Percentiles rank a stretch among this genome's conserved stretches.
Evolutionary conservation across 2,113 vertebrate genomes (phyloP).

Genomic region (Aepyceros melampus): DNA sequence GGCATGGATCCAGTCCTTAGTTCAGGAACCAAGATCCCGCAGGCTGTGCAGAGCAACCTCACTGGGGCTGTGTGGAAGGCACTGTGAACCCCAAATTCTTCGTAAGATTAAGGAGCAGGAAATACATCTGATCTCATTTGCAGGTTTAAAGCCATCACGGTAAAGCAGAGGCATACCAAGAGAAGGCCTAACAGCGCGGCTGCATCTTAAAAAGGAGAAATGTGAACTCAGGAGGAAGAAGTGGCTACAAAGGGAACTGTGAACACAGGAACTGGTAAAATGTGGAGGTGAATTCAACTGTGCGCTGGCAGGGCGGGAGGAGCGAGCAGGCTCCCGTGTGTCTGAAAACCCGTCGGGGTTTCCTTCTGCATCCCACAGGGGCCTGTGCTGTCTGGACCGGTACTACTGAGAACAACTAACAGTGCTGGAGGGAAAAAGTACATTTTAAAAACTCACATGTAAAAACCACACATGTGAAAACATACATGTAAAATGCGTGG

Average conservation of each 20-base stretch:
- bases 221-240: neutral
- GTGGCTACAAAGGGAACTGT: neutral
- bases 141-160: too few species aligned
- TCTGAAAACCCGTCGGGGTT: neutral
- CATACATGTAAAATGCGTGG: fast-evolving
- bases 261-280: fast-evolving
- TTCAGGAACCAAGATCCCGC: neutral
- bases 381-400: neutral
- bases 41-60: neutral
- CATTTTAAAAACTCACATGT: neutral
- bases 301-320: neutral
- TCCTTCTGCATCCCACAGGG: fast-evolving
- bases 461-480: neutral
- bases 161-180: neutral
- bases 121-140: neutral
- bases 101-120: neutral
- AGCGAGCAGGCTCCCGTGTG: neutral
- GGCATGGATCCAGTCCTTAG: neutral
- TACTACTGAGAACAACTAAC: neutral
- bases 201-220: neutral
- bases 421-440: neutral
- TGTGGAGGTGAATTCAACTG: neutral
- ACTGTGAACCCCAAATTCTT: neutral
- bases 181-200: neutral
- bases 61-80: fast-evolving